Evolutionary conservation across 2,113 vertebrate genomes (phyloP), one percentile per base, ranked within the genome.

Genomic region (Lynx canadensis): DNA sequence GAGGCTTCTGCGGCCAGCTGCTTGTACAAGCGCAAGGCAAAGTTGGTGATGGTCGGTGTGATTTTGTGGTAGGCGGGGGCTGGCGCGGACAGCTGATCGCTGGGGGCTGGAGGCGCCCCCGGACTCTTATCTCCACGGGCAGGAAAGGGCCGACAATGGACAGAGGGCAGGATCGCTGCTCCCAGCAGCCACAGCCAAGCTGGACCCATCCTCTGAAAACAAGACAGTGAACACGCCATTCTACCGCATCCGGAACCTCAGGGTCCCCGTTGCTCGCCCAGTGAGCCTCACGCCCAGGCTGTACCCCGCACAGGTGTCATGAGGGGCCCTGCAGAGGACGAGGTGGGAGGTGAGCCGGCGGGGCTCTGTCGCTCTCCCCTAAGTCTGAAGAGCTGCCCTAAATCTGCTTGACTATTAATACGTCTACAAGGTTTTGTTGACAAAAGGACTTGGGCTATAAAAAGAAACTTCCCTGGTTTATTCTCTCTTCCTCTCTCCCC

Each of bases 1-100:
- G 16, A 0, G 1, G 19, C 11, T 11, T 98, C 97, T 4, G 94
- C 55, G 0, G 60, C 97, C 85, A 99, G 98, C 57, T 97, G 97
- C 96, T 98, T 99, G 98, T 99, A 99, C 74, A 99, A 97, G 16
- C 29, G 95, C 82, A 99, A 98, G 60, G 98, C 99, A 31, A 99
- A 99, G 19, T 98, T 98, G 38, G 98, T 98, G 4, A 99, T 99
- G 60, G 97, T 98, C 36, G 96, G 11, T 0, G 98, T 81, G 85
- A 99, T 81, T 16, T 4, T 84, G 41, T 45, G 91, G 94, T 96
- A 97, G 92, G 96, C 4, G 0, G 94, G 97, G 4, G 16, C 38
- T 33, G 94, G n/a, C 25, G 60, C 92, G 7, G 82, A 29, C 13
- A 85, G 66, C 55, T 71, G 94, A 3, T n/a, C 36, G 0, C 11